Percentiles rank a stretch among this genome's conserved stretches.
Conservation (phyloP, 2,797 vertebrate genomes). For the Bovichtus diacanthus region DNA sequence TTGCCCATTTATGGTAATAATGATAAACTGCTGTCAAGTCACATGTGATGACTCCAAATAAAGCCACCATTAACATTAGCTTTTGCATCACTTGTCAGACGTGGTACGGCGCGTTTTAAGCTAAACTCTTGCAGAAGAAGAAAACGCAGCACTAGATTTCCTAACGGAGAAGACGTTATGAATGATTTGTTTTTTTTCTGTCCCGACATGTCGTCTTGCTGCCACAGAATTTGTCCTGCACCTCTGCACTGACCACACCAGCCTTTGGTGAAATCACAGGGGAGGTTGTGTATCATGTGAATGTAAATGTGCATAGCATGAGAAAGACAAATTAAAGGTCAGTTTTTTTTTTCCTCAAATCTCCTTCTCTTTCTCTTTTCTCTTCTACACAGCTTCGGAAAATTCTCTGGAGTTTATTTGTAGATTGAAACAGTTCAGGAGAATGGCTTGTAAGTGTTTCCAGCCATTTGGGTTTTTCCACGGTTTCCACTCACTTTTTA, state of each 20-base stretch:
- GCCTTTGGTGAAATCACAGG: not conserved
- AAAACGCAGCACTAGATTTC: not conserved
- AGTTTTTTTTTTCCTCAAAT: constrained; percentile 31
- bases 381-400: constrained; percentile 79
- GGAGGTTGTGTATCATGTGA: constrained; percentile 14
- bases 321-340: constrained; percentile 72
- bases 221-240: not conserved
- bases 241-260: not conserved
- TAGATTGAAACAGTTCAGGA: constrained; percentile 77
- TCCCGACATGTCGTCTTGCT: not conserved
- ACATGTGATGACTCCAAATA: not conserved
- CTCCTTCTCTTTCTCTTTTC: constrained; percentile 40
- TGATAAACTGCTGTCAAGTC: not conserved
- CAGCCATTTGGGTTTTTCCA: constrained; percentile 79
- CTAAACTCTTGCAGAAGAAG: not conserved
- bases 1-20: not conserved
- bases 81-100: not conserved
- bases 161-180: constrained; percentile 15
- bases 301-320: constrained; percentile 64
- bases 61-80: not conserved
- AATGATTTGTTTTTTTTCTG: not conserved
- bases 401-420: constrained; percentile 84
- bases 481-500: constrained; percentile 67
- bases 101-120: not conserved
- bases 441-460: constrained; percentile 81